Evolutionary conservation across 2,888 invertebrate genomes (phyloP).

Genomic region (Diaphora mendica): DNA sequence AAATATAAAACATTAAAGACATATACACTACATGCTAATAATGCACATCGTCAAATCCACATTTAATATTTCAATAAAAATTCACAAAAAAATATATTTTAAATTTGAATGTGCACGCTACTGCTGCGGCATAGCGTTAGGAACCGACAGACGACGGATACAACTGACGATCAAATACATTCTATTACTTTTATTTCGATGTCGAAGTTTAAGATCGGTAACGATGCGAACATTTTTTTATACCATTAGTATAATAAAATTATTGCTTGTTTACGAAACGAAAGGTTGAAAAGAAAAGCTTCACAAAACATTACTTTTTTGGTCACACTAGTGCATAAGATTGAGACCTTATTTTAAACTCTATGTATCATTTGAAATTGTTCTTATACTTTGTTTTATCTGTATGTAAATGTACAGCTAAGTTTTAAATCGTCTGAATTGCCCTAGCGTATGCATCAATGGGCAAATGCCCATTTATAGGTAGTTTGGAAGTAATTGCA

Average conservation of each 20-base stretch:
- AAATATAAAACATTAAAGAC: too few species aligned
- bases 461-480: too few species aligned
- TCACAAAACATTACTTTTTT: not conserved
- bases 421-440: too few species aligned
- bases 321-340: not conserved
- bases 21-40: not conserved
- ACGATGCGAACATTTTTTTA: not conserved
- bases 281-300: not conserved
- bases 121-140: not conserved
- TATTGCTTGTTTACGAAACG: not conserved
- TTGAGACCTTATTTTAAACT: not conserved
- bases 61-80: not conserved
- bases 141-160: not conserved
- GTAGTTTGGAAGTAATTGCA: too few species aligned
- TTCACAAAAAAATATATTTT: not conserved
- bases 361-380: not conserved
- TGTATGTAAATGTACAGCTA: not conserved
- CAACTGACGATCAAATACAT: not conserved
- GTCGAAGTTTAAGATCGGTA: not conserved
- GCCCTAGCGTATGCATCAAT: too few species aligned
- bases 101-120: not conserved
- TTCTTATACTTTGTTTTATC: not conserved
- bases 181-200: not conserved
- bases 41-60: not conserved
- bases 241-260: not conserved